Base-by-base conservation (phyloP, 92 coral and sea anemone species). In the Chrysogorgia sp. region DNA sequence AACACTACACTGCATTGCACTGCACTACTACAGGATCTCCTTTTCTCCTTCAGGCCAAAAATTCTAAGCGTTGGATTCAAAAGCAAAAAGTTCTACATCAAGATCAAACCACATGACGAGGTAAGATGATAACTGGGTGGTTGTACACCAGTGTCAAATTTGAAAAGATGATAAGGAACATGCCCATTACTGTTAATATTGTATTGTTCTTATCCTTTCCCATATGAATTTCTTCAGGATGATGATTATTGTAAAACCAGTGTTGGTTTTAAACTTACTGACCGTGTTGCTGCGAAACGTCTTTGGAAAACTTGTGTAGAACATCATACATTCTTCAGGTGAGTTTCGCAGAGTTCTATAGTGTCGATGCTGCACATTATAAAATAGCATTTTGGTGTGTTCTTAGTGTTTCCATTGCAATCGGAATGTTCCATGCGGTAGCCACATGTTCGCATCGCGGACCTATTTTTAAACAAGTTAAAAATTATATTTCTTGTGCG, bases 291-390 rank as follows among this genome's bases (percentile, higher is more conserved):
- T 0, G 89, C 99, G 24, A 96, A 96, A 72, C 84, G 99, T 57
- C 86, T 96, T 34, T 96, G 99, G 99, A 96, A 91, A 61, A 93
- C 89, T 49, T 92, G 99, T 33, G 99, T 96, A 24, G 99, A 96
- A 50, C 89, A 96, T 74, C 99, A 96, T 53, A 87, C 99, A 15
- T 96, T 96, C 75, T 96, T 96, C 86, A 87, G 96, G 96, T 90
- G 67, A 40, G 57, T 0, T 20, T 25, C 40, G 14, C 2, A n/a
- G 15, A 47, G 15, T 47, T 47, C 14, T 37, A 4, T 12, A 37
- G 43, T n/a, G n/a, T n/a, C n/a, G n/a, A n/a, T n/a, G n/a, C n/a
- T n/a, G n/a, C n/a, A n/a, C n/a, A n/a, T n/a, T n/a, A n/a, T n/a
- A n/a, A n/a, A n/a, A n/a, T n/a, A n/a, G n/a, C n/a, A n/a, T n/a